Conservation (phyloP, 2,797 vertebrate genomes). For the Cetoscarus ocellatus region DNA sequence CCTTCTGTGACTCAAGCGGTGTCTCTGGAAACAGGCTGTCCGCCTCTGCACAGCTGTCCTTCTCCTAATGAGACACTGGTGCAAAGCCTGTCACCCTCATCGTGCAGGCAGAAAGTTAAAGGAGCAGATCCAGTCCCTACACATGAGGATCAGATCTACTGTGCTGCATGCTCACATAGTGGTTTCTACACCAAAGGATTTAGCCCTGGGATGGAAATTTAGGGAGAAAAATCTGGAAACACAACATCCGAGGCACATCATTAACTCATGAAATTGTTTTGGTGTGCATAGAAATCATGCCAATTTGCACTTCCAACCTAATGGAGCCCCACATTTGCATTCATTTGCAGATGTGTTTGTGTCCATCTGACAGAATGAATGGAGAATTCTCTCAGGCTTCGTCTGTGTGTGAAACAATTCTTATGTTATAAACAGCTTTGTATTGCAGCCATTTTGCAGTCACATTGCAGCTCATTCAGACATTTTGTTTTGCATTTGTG, state of each 20-base stretch:
- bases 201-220: neutral
- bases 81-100: constrained; percentile 50
- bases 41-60: constrained; percentile 76
- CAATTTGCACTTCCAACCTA: constrained; percentile 16
- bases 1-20: constrained; percentile 60
- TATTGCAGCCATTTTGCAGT: no score
- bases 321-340: neutral
- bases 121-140: constrained; percentile 14
- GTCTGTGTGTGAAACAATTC: no score
- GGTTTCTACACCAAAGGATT: neutral
- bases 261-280: neutral
- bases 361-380: neutral
- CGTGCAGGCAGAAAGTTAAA: constrained; percentile 46
- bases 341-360: neutral
- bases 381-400: neutral
- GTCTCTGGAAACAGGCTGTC: constrained; percentile 72
- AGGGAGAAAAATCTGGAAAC: neutral
- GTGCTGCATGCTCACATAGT: constrained; percentile 16
- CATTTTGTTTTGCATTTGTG: no score
- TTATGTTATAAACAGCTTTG: no score
- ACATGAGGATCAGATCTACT: constrained; percentile 40
- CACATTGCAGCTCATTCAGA: no score
- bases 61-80: constrained; percentile 71
- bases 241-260: neutral
- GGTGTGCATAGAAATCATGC: neutral